These are phyloP conservation scores for Stratiomys singularior DNA, from an alignment of 2,888 invertebrate species.

Conservation along the genomic window DNA sequence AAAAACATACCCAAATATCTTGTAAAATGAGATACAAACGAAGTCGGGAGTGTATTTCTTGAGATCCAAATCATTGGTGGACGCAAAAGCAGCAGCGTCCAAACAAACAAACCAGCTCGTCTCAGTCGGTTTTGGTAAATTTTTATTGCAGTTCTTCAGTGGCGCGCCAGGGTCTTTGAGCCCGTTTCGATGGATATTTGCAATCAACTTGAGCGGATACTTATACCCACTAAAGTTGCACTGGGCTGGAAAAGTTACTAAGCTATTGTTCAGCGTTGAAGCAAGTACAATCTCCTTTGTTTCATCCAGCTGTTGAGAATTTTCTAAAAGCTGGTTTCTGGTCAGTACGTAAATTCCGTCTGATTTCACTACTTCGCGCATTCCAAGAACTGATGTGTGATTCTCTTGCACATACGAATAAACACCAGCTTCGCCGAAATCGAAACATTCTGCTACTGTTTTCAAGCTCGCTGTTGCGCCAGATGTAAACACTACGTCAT, in stretches of 20 bases:
- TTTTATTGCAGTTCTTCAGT: neutral
- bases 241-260: conserved; percentile 90
- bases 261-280: conserved; percentile 65
- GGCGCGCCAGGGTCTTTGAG: conserved; percentile 60
- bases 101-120: conserved; percentile 73
- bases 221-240: conserved; percentile 95
- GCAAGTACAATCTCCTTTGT: conserved; percentile 45
- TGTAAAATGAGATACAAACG: conserved; percentile 93
- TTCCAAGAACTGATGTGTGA: conserved; percentile 95
- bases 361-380: conserved; percentile 81
- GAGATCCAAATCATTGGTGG: conserved; percentile 83
- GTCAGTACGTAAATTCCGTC: conserved; percentile 70
- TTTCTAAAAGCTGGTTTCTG: conserved; percentile 69
- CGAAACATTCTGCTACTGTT: conserved; percentile 83
- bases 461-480: conserved; percentile 91
- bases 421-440: conserved; percentile 70
- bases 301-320: conserved; percentile 54
- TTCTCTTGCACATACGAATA: conserved; percentile 89
- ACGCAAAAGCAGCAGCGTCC: conserved; percentile 86
- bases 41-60: conserved; percentile 82
- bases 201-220: conserved; percentile 81
- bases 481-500: conserved; percentile 91
- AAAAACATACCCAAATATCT: conserved; percentile 83
- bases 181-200: conserved; percentile 73
- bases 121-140: conserved; percentile 55